These are phyloP conservation scores for Germaria angustata DNA, from an alignment of 2,888 invertebrate genomes.

Conservation along the genomic window DNA sequence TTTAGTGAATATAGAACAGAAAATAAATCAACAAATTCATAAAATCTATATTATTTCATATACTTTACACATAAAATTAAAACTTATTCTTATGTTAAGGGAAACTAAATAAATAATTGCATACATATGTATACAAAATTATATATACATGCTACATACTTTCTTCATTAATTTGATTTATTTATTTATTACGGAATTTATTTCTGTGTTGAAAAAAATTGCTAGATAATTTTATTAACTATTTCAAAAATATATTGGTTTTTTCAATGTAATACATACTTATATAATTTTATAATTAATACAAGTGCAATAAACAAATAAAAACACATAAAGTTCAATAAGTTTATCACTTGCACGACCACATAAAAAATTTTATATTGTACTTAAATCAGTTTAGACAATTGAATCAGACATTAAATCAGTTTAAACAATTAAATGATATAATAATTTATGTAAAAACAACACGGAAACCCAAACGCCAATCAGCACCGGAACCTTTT, in stretches of 20 bases:
- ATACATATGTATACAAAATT: too few species aligned
- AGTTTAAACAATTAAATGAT: background rate
- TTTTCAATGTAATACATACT: constrained; percentile 15
- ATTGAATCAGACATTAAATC: constrained; percentile 13
- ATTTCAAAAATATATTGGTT: too few species aligned
- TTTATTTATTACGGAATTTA: background rate
- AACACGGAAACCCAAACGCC: constrained; percentile 74
- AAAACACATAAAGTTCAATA: constrained; percentile 36
- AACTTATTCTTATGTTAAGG: too few species aligned
- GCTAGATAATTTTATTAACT: background rate
- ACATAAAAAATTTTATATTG: background rate
- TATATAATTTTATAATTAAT: constrained; percentile 3
- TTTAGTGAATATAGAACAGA: too few species aligned
- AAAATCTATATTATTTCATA: too few species aligned
- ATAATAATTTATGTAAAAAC: constrained; percentile 69
- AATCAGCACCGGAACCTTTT: constrained; percentile 72
- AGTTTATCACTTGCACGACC: constrained; percentile 28
- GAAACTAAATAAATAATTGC: too few species aligned
- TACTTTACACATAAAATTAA: too few species aligned
- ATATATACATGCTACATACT: too few species aligned
- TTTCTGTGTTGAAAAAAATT: background rate
- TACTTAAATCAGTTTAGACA: background rate
- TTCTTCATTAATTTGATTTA: background rate
- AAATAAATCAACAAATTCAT: too few species aligned
- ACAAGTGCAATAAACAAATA: constrained; percentile 7